Percentiles rank a stretch among this genome's conserved stretches.
Conservation (phyloP, 2,797 vertebrate genomes). For the Arremon aurantiirostris region DNA sequence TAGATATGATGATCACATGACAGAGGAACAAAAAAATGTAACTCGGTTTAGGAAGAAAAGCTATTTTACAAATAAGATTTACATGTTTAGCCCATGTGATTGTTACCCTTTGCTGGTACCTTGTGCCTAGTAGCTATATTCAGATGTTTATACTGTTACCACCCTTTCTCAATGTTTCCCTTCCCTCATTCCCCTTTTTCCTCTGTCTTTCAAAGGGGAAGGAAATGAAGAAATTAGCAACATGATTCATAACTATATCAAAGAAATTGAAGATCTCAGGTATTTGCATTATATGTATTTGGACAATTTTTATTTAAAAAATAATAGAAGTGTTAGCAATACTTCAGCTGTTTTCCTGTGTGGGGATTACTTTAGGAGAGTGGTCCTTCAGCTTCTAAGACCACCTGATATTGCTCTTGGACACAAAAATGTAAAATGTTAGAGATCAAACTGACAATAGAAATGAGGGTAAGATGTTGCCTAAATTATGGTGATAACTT, state of each 20-base stretch:
- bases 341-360: background rate
- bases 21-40: background rate
- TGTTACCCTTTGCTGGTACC: background rate
- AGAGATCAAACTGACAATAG: background rate
- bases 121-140: background rate
- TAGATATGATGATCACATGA: background rate
- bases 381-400: background rate
- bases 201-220: conserved; percentile 80
- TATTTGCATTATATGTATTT: conserved; percentile 60
- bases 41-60: background rate
- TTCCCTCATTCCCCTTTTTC: background rate
- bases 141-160: background rate
- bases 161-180: background rate
- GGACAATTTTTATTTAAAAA: background rate
- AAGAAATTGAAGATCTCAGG: conserved; percentile 97
- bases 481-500: background rate
- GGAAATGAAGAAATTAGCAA: conserved; percentile 95
- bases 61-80: background rate
- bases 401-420: background rate
- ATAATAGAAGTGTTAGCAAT: background rate
- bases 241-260: conserved; percentile 96
- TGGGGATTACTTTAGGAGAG: background rate
- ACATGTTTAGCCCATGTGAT: background rate
- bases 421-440: background rate
- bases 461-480: background rate